Base-by-base conservation (phyloP, 2,888 invertebrate genomes). In the Patella caerulea region DNA sequence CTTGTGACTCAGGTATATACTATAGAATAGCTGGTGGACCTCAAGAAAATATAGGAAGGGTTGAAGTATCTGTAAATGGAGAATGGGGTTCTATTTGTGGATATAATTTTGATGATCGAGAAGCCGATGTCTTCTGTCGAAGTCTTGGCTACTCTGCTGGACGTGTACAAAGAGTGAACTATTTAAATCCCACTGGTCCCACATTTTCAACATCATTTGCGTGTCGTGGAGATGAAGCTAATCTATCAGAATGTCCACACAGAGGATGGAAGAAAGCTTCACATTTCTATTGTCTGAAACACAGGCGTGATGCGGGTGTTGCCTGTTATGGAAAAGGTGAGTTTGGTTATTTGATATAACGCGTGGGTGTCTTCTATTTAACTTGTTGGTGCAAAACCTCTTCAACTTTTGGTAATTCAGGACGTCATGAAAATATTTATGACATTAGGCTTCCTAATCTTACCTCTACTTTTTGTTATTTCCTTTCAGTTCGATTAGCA, bases 21-120 rank as follows among this genome's bases (percentile, higher is more conserved):
- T 87, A 84, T 78, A 83, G 86, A 56, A 78, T 88, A 71, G 78
- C 76, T 69, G 87, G 85, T 12, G 86, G 84, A 9, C 78, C 82
- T 56, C 81, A 79, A 4, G 76, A 79, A 52, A 79, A 85, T 3
- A 84, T 84, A 72, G 89, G 89, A 17, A 79, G 87, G 3, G 91
- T 95, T 11, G 95, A 95, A 92, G 94, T 96, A 9, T 94, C 94
- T 90, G 93, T 95, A 94, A 90, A 91, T 79, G 95, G 94, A 0
- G 92, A 93, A 81, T 95, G 94, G 94, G 95, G 95, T 0, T 94
- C 94, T 79, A 93, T 96, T 11, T 96, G 96, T 89, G 95, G 95
- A 87, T 95, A 95, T 84, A 93, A 94, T 83, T 95, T 95, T 88
- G 94, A 94, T n/a, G 90, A 94, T 79, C 92, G 92, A n/a, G 94